phyloP scores from a whole-genome alignment of 2,797 vertebrate species.

The Ptychobarbus kaznakovi region DNA sequence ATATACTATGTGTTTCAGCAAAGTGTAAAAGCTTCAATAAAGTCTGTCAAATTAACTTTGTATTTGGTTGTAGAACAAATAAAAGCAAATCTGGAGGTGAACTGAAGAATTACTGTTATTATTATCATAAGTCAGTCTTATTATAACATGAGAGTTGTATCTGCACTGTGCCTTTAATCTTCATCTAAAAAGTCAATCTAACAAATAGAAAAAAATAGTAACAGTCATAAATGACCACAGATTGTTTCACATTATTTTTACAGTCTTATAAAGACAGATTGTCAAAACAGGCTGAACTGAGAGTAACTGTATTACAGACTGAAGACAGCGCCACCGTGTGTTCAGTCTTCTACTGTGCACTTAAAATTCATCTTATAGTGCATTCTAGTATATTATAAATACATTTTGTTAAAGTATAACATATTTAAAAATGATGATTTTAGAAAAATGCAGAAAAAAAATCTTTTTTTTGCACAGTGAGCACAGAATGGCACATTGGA shows the following conservation, averaged over 20 bases:
- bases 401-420: neutral
- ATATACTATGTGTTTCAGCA: neutral
- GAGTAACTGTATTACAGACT: neutral
- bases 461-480: neutral
- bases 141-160: neutral
- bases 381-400: neutral
- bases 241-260: neutral
- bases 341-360: constrained; percentile 1
- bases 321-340: constrained; percentile 51
- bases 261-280: neutral
- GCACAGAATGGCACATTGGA: neutral
- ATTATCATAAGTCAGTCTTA: neutral
- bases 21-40: neutral
- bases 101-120: neutral
- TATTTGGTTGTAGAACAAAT: neutral
- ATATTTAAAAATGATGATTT: neutral
- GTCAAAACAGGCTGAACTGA: neutral
- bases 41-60: neutral
- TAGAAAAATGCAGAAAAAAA: neutral
- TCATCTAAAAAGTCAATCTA: neutral
- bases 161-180: neutral
- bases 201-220: neutral
- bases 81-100: neutral
- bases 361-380: neutral
- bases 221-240: neutral